Conservation (phyloP, 2,797 vertebrate species). For the Taenioides sp. region DNA sequence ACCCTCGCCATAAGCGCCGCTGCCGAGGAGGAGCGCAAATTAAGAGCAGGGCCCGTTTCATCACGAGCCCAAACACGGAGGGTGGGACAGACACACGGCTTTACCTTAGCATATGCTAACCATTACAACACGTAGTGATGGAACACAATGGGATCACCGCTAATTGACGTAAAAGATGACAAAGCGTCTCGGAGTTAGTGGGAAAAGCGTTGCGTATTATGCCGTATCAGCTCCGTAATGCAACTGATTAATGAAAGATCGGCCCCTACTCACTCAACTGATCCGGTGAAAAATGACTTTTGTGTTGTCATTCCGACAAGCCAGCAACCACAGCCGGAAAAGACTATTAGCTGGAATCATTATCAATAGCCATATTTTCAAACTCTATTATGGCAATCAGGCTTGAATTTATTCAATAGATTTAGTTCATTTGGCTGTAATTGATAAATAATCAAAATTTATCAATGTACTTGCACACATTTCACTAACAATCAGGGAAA, state of each 20-base stretch:
- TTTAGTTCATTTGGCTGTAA: constrained; percentile 99
- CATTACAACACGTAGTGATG: constrained; percentile 96
- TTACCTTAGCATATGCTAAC: constrained; percentile 98
- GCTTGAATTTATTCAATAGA: constrained; percentile 99
- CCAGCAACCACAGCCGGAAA: constrained; percentile 95
- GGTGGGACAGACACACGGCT: constrained; percentile 86
- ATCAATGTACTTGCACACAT: constrained; percentile 99
- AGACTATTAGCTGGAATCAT: constrained; percentile 98
- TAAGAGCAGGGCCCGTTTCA: constrained; percentile 90
- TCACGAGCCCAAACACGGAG: constrained; percentile 85
- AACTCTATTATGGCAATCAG: constrained; percentile 99
- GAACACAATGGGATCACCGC: constrained; percentile 96
- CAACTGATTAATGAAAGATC: constrained; percentile 99
- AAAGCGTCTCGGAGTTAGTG: constrained; percentile 97
- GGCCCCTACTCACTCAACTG: constrained; percentile 90
- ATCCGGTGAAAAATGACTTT: constrained; percentile 99
- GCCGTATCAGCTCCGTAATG: constrained; percentile 94
- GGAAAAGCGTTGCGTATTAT: constrained; percentile 97
- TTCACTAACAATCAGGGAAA: constrained; percentile 99
- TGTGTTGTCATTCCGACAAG: constrained; percentile 98
- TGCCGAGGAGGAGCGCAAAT: constrained; percentile 90
- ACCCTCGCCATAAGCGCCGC: constrained; percentile 90
- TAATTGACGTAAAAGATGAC: constrained; percentile 99
- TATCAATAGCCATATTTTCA: constrained; percentile 99
- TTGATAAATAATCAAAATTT: constrained; percentile 99